These are phyloP conservation scores for Esox niger DNA, from an alignment of 2,113 vertebrate genomes.

Conservation along the genomic window DNA sequence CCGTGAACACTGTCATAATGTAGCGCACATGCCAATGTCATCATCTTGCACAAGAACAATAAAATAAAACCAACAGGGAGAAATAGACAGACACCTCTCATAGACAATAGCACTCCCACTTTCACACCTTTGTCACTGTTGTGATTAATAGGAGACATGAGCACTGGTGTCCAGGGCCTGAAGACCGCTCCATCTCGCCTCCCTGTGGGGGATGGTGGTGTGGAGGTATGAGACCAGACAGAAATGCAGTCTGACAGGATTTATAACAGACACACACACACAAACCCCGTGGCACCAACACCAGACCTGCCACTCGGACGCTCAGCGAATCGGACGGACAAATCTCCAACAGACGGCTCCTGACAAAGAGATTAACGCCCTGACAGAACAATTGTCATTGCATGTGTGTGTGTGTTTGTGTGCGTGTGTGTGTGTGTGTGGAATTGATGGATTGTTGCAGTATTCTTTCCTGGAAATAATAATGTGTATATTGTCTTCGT, in stretches of 20 bases:
- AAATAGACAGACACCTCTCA: background rate
- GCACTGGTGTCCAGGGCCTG: background rate
- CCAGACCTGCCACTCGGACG: constrained; percentile 71
- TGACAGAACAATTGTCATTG: constrained; percentile 76
- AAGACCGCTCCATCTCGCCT: background rate
- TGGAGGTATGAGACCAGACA: constrained; percentile 42
- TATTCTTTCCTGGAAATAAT: too few relatives aligned
- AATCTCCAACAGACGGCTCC: constrained; percentile 90
- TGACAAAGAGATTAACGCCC: constrained; percentile 93
- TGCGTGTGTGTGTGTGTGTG: too few relatives aligned
- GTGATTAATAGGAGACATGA: background rate
- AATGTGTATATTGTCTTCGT: too few relatives aligned
- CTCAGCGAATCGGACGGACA: constrained; percentile 81
- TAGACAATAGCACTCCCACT: background rate
- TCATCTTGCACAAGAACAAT: background rate
- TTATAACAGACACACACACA: constrained; percentile 9
- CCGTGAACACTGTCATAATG: background rate
- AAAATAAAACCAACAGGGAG: background rate
- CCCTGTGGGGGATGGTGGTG: background rate
- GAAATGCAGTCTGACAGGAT: constrained; percentile 46
- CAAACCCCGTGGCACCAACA: constrained; percentile 66
- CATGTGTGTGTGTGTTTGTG: constrained; percentile 66
- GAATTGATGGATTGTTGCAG: too few relatives aligned
- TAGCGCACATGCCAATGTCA: background rate
- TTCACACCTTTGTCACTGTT: background rate